Percentiles rank a stretch among this genome's conserved stretches.
These are phyloP conservation scores for Bryconaethiops microstoma DNA, from an alignment of 2,797 vertebrate genomes.

Conservation along the genomic window DNA sequence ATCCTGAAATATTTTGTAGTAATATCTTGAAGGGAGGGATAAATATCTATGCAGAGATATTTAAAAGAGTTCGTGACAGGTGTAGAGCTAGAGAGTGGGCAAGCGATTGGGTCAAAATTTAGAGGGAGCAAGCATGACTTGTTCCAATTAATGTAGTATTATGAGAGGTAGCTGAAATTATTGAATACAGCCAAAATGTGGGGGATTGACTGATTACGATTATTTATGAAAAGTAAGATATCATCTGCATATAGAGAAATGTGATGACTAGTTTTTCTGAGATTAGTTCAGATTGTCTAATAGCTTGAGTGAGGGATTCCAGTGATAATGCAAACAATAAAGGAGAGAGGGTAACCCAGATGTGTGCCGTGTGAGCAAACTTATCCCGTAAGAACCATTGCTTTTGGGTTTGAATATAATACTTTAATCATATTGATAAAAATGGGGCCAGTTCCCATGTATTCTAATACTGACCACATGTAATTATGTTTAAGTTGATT, in stretches of 20 bases:
- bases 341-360: slow-evolving; percentile 17
- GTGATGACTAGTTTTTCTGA: not conserved
- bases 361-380: slow-evolving; percentile 42
- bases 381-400: slow-evolving; percentile 20
- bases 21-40: slow-evolving; percentile 1
- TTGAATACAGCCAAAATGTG: slow-evolving; percentile 27
- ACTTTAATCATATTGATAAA: slow-evolving; percentile 55
- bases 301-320: not conserved
- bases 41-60: slow-evolving; percentile 33
- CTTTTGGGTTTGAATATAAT: slow-evolving; percentile 39
- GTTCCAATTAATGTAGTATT: slow-evolving; percentile 31
- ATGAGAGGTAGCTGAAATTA: slow-evolving; percentile 26
- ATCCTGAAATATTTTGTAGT: not conserved
- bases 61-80: slow-evolving; percentile 3
- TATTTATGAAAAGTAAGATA: slow-evolving; percentile 18
- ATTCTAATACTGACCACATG: slow-evolving; percentile 15
- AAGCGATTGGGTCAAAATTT: not conserved
- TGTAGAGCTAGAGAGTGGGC: not conserved
- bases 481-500: slow-evolving; percentile 16
- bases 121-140: slow-evolving; percentile 30
- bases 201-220: slow-evolving; percentile 4
- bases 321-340: slow-evolving; percentile 15
- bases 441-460: slow-evolving; percentile 31
- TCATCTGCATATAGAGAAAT: slow-evolving; percentile 9
- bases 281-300: not conserved